Conservation (phyloP, 2,113 vertebrate genomes). For the Eira barbara region DNA sequence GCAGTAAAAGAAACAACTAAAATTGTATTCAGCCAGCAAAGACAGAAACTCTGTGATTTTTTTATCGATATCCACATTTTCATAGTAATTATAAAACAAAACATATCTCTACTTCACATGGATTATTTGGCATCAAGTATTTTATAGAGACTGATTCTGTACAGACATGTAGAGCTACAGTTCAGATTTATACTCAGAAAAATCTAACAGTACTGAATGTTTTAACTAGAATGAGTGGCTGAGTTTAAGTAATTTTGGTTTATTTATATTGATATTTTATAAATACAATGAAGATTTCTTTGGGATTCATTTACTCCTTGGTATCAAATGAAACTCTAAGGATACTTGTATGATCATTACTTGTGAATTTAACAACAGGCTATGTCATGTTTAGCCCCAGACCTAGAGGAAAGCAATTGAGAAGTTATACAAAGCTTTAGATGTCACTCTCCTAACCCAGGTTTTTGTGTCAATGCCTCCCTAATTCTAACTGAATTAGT, state of each 20-base stretch:
- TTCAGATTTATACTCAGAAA: not conserved
- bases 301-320: not conserved
- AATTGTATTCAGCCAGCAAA: constrained; percentile 29
- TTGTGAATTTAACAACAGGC: not conserved
- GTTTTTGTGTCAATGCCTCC: not conserved
- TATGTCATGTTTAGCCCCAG: not conserved
- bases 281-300: not conserved
- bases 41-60: constrained; percentile 3
- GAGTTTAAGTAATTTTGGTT: not conserved
- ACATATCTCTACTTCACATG: not conserved
- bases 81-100: constrained; percentile 43
- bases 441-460: not conserved
- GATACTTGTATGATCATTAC: not conserved
- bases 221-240: not conserved
- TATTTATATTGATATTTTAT: not conserved
- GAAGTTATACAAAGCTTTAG: not conserved
- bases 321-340: not conserved
- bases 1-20: not conserved
- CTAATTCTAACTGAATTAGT: not conserved
- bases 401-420: not conserved
- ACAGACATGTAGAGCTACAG: not conserved
- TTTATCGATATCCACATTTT: constrained; percentile 23
- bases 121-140: not conserved
- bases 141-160: not conserved
- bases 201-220: not conserved